phyloP scores from a whole-genome alignment of 53 echinoderm and acorn worm genomes.

The Stichopus horrens region DNA sequence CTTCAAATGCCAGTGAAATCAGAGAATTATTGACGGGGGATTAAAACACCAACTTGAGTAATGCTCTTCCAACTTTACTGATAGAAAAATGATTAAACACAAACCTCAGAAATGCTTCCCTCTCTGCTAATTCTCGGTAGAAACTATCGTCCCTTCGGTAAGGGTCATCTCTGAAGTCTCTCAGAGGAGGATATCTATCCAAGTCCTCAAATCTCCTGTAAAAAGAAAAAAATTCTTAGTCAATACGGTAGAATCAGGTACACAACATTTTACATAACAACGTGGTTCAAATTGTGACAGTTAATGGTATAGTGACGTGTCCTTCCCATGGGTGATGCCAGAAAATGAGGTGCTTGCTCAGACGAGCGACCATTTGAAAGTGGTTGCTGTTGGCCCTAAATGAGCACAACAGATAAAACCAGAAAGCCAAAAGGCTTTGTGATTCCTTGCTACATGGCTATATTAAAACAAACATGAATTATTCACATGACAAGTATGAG shows the following conservation, averaged over 20 bases:
- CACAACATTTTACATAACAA: too few species aligned
- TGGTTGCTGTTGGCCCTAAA: background rate
- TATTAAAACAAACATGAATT: too few species aligned
- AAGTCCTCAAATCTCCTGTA: slow-evolving; percentile 30
- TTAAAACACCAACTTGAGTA: too few species aligned
- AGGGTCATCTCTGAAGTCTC: slow-evolving; percentile 66
- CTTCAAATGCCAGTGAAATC: too few species aligned
- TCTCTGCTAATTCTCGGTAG: slow-evolving; percentile 51
- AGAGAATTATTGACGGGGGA: too few species aligned
- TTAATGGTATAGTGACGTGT: background rate
- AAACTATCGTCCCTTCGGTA: slow-evolving; percentile 70
- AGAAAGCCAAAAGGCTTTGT: too few species aligned
- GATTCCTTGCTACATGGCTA: too few species aligned
- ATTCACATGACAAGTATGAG: too few species aligned
- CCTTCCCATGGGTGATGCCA: background rate
- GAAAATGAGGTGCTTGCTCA: background rate
- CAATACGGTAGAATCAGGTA: too few species aligned
- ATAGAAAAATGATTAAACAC: background rate
- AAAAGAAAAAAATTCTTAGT: background rate
- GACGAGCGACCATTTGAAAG: background rate
- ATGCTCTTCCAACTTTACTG: too few species aligned
- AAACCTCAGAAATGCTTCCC: slow-evolving; percentile 30
- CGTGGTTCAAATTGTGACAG: too few species aligned
- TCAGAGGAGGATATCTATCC: slow-evolving; percentile 29
- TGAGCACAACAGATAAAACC: background rate